Evolutionary conservation across 2,797 vertebrate species (phyloP).

Genomic region (Lagocephalus sceleratus): DNA sequence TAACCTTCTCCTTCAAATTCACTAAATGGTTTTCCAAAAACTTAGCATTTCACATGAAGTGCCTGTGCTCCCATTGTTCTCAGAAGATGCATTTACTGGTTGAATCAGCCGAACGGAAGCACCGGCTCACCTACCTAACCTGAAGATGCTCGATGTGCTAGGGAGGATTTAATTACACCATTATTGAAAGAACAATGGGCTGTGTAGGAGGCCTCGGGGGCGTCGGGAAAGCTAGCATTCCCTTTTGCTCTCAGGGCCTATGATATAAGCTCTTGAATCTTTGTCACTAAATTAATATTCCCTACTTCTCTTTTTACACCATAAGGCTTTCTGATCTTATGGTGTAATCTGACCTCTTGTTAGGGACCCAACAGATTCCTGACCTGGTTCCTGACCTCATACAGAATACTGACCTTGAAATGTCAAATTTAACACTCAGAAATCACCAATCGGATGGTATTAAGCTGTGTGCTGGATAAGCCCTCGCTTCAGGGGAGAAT

Average conservation of each 20-base stretch:
- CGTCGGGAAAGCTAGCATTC: slow-evolving; percentile 21
- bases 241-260: slow-evolving; percentile 2
- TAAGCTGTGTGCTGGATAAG: no score
- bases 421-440: no score
- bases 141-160: slow-evolving; percentile 8
- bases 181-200: slow-evolving; percentile 32
- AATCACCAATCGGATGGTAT: no score
- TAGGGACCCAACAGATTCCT: no score
- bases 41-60: no score
- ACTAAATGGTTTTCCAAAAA: no score
- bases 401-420: no score
- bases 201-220: slow-evolving; percentile 34
- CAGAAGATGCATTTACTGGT: background rate
- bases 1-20: no score
- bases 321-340: no score
- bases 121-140: slow-evolving; percentile 20
- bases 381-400: no score
- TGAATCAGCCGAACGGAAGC: background rate
- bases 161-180: slow-evolving; percentile 40
- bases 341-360: no score
- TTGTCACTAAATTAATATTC: background rate
- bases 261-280: slow-evolving; percentile 38
- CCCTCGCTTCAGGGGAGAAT: background rate
- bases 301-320: background rate
- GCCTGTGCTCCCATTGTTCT: background rate